Percentiles rank a stretch among this genome's conserved stretches.
phyloP scores from a whole-genome alignment of 2,888 invertebrate species.

The Tachina grossa region DNA sequence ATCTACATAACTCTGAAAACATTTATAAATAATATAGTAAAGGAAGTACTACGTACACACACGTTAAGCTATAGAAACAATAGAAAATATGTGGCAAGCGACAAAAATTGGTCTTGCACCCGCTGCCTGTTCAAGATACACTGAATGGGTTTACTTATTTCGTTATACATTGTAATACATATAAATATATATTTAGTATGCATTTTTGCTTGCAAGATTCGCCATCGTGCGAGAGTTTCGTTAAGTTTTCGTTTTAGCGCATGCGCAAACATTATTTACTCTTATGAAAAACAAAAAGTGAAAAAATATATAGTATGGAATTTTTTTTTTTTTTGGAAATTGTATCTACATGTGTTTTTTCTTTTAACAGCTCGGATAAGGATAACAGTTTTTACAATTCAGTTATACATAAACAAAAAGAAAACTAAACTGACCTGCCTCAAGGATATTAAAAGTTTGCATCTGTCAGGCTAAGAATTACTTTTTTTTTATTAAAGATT shows the following conservation, averaged over 20 bases:
- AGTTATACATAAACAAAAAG: neutral
- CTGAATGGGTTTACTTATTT: neutral
- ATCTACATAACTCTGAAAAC: too few species aligned
- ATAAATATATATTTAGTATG: neutral
- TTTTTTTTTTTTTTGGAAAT: neutral
- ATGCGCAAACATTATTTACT: neutral
- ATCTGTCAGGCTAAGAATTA: neutral
- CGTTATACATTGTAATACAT: neutral
- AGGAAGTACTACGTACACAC: too few species aligned
- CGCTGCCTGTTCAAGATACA: neutral
- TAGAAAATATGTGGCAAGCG: too few species aligned
- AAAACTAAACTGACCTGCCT: constrained; percentile 1
- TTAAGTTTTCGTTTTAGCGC: neutral
- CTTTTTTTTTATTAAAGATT: neutral
- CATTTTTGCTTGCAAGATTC: neutral
- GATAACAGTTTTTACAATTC: neutral
- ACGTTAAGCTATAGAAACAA: too few species aligned
- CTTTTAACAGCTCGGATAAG: neutral
- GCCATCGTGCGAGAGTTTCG: constrained; percentile 10
- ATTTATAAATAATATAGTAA: too few species aligned
- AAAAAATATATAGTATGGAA: neutral
- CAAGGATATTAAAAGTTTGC: constrained; percentile 6
- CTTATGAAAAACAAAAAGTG: neutral
- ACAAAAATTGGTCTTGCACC: too few species aligned
- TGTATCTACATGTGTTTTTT: neutral